Evolutionary conservation across 1,140 invertebrate species (phyloP).

Genomic region (Drosophila watanabei): DNA sequence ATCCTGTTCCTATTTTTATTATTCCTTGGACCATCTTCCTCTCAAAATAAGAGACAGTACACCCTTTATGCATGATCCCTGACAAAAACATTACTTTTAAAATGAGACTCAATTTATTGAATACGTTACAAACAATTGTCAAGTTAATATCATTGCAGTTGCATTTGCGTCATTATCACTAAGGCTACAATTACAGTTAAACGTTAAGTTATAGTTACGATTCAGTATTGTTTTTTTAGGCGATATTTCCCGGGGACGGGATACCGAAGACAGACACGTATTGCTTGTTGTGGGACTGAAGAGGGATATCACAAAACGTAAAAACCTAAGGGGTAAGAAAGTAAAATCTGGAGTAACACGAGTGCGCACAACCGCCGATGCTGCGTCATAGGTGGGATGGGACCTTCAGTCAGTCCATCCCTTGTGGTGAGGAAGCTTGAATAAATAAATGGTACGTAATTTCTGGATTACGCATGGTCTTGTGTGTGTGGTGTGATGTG

Average conservation of each 20-base stretch:
- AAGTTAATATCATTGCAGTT: slow-evolving; percentile 45
- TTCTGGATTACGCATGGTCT: slow-evolving; percentile 28
- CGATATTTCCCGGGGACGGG: slow-evolving; percentile 8
- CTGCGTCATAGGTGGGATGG: slow-evolving; percentile 35
- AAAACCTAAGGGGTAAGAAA: slow-evolving; percentile 40
- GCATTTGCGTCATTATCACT: slow-evolving; percentile 46
- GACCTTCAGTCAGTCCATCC: slow-evolving; percentile 5
- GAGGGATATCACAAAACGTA: slow-evolving; percentile 62
- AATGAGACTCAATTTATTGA: slow-evolving; percentile 51
- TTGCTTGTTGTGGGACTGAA: slow-evolving; percentile 48
- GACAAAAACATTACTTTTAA: background rate
- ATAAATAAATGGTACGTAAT: slow-evolving; percentile 47
- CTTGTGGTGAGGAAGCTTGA: slow-evolving; percentile 26
- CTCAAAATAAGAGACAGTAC: background rate
- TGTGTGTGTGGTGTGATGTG: background rate
- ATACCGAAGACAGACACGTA: slow-evolving; percentile 38
- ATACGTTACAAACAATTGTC: slow-evolving; percentile 35
- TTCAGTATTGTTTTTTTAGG: slow-evolving; percentile 6
- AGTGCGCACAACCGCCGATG: background rate
- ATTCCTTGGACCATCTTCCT: background rate
- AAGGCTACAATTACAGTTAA: slow-evolving; percentile 37
- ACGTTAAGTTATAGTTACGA: slow-evolving; percentile 43
- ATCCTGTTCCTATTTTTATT: background rate
- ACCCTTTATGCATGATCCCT: too few relatives aligned
- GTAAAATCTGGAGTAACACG: slow-evolving; percentile 35